phyloP scores from a whole-genome alignment of 1,140 invertebrate species.

The Nixonia krombeini region DNA sequence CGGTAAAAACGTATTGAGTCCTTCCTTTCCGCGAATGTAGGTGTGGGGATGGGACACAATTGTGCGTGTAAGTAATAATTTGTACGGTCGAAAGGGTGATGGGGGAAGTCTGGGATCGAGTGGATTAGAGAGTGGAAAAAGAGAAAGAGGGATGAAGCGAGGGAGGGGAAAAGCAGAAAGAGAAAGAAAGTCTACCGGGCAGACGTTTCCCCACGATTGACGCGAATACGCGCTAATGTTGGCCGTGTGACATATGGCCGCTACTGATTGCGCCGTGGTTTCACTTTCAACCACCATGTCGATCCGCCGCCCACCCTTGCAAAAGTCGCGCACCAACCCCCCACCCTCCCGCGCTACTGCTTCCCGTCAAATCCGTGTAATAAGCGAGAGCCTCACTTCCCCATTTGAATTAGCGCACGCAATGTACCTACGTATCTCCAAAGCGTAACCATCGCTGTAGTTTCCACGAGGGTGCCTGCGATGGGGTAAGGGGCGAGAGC shows the following conservation, averaged over 20 bases:
- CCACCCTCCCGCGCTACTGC: slow-evolving; percentile 2
- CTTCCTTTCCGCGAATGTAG: slow-evolving; percentile 33
- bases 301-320: slow-evolving; percentile 29
- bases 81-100: slow-evolving; percentile 40
- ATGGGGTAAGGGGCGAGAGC: slow-evolving; percentile 44
- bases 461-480: slow-evolving; percentile 26
- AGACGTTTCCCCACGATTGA: slow-evolving; percentile 57
- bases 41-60: slow-evolving; percentile 29
- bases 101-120: slow-evolving; percentile 26
- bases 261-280: slow-evolving; percentile 57
- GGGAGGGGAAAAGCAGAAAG: no score
- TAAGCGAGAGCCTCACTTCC: slow-evolving; percentile 31
- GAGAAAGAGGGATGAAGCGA: no score
- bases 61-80: slow-evolving; percentile 51
- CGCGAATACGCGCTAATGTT: slow-evolving; percentile 54
- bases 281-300: slow-evolving; percentile 55
- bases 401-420: slow-evolving; percentile 47
- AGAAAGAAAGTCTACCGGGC: slow-evolving; percentile 26
- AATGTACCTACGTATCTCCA: slow-evolving; percentile 40
- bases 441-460: slow-evolving; percentile 33
- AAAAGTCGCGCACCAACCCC: slow-evolving; percentile 4
- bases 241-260: slow-evolving; percentile 60
- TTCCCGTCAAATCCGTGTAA: slow-evolving; percentile 15
- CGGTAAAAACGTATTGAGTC: slow-evolving; percentile 35
- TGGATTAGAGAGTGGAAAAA: slow-evolving; percentile 45